Conservation (phyloP, 2,888 invertebrate genomes). For the Cantharis nigra region DNA sequence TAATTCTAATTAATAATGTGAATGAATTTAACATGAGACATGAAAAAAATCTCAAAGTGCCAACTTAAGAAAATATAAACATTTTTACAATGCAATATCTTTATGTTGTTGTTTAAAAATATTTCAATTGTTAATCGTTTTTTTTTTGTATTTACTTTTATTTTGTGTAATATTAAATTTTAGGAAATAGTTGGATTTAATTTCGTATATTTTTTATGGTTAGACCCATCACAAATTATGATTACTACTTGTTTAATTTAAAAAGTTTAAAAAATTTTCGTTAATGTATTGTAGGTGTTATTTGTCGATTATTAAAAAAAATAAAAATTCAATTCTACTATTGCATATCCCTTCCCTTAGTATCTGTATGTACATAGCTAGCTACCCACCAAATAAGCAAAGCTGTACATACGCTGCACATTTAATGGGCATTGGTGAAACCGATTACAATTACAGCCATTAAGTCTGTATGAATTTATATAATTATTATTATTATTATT, state of each 20-base stretch:
- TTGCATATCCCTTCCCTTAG: constrained; percentile 29
- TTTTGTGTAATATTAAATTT: constrained; percentile 12
- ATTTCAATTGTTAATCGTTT: constrained; percentile 18
- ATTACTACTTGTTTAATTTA: not conserved
- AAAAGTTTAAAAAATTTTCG: not conserved
- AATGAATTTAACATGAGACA: not conserved
- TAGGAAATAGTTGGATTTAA: constrained; percentile 19
- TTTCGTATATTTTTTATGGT: constrained; percentile 7
- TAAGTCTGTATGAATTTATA: constrained; percentile 29
- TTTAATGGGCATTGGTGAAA: constrained; percentile 38
- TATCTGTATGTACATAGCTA: constrained; percentile 28
- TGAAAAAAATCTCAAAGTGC: constrained; percentile 19
- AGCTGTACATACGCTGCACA: constrained; percentile 34
- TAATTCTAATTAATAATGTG: constrained; percentile 17
- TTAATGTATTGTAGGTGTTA: constrained; percentile 17
- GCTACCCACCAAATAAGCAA: constrained; percentile 23
- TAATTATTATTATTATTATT: constrained; percentile 18
- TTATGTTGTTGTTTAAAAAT: constrained; percentile 20
- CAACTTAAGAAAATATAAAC: constrained; percentile 16
- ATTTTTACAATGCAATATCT: constrained; percentile 15
- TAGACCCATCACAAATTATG: not conserved
- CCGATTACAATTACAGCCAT: constrained; percentile 30
- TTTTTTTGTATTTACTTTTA: constrained; percentile 23
- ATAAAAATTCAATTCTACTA: constrained; percentile 18
- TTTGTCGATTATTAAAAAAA: constrained; percentile 18